Percentiles rank a stretch among this genome's conserved stretches.
Conservation (phyloP, 2,888 invertebrate genomes). For the Boloria selene region DNA sequence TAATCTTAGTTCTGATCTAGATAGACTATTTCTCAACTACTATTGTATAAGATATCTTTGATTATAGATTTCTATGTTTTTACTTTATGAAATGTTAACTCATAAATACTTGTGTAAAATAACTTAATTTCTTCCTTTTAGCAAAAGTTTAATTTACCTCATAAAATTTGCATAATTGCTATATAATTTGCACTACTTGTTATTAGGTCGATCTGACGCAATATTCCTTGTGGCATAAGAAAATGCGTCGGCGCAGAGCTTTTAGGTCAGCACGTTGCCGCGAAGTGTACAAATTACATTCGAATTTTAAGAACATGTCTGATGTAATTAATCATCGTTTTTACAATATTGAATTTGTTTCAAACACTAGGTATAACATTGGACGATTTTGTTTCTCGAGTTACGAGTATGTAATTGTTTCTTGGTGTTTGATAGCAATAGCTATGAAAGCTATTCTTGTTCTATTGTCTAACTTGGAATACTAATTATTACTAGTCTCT, state of each 20-base stretch:
- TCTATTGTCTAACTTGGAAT: too few relatives aligned
- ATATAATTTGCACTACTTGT: constrained; percentile 28
- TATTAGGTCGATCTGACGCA: constrained; percentile 48
- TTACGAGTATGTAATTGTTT: too few relatives aligned
- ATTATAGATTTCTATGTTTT: too few relatives aligned
- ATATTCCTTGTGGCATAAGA: constrained; percentile 46
- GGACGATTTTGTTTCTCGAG: too few relatives aligned
- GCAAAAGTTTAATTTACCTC: constrained; percentile 20
- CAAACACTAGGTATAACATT: too few relatives aligned
- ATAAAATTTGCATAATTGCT: constrained; percentile 31
- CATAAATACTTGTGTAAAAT: background rate
- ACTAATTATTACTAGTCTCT: too few relatives aligned
- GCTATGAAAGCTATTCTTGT: too few relatives aligned
- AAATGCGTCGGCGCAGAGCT: constrained; percentile 28
- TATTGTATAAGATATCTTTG: too few relatives aligned
- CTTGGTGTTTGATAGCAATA: too few relatives aligned
- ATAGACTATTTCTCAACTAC: background rate
- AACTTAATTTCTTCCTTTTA: constrained; percentile 16
- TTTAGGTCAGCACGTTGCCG: background rate
- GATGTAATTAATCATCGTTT: constrained; percentile 4
- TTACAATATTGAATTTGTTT: background rate
- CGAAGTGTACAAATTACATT: constrained; percentile 8
- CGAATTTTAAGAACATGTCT: constrained; percentile 6
- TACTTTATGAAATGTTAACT: too few relatives aligned
- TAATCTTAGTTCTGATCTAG: background rate